Percentiles rank a stretch among this genome's conserved stretches.
Conservation (phyloP, 2,888 invertebrate genomes). For the Ctena decussata region DNA sequence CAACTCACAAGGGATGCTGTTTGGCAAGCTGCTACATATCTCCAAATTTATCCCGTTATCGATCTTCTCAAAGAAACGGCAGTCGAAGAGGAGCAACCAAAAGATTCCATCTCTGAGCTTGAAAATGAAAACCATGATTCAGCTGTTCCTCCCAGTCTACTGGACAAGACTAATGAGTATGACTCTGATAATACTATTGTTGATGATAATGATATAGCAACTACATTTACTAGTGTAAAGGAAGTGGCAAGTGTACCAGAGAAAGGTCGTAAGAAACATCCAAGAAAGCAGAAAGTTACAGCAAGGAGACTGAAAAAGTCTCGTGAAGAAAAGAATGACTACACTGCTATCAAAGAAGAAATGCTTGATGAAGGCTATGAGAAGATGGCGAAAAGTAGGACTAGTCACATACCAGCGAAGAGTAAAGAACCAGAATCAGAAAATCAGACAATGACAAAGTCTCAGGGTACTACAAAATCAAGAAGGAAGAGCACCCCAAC, state of each 20-base stretch:
- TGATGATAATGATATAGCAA: not conserved
- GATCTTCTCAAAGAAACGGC: not conserved
- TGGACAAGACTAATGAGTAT: not conserved
- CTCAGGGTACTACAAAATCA: not conserved
- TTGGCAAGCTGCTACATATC: slow-evolving; percentile 33
- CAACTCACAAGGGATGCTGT: slow-evolving; percentile 14
- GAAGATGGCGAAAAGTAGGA: not conserved
- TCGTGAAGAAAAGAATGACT: not conserved
- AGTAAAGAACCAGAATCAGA: not conserved
- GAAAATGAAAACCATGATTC: too few species aligned
- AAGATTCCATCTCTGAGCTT: not conserved
- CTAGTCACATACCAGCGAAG: not conserved
- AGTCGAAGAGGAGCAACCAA: not conserved
- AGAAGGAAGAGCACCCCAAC: not conserved
- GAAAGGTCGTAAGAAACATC: not conserved
- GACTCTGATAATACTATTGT: not conserved
- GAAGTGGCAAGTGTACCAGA: not conserved
- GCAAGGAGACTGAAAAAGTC: not conserved
- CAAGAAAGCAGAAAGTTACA: not conserved
- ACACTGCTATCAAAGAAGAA: not conserved
- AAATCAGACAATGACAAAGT: not conserved
- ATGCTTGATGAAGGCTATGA: not conserved
- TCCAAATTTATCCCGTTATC: slow-evolving; percentile 36
- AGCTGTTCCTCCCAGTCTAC: not conserved
- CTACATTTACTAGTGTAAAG: not conserved